Evolutionary conservation across 2,888 invertebrate species (phyloP).

Genomic region (Parascotia fuliginaria): DNA sequence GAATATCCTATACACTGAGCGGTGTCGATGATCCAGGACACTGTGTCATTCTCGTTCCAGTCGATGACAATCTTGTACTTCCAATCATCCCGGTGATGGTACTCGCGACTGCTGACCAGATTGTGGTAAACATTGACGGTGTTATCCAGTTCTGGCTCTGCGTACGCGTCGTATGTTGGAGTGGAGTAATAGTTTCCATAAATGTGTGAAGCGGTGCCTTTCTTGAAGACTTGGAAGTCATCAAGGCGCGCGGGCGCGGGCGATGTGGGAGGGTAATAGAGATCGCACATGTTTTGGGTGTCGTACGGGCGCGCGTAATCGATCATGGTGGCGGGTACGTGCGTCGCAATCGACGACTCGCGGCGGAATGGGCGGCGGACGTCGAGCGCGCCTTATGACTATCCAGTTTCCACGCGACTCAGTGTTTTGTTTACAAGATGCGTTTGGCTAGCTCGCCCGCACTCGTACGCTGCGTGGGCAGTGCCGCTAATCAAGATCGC

Average conservation of each 20-base stretch:
- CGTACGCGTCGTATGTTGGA: constrained; percentile 67
- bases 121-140: constrained; percentile 74
- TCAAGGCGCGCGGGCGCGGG: constrained; percentile 77
- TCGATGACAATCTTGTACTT: constrained; percentile 79
- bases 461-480: constrained; percentile 30
- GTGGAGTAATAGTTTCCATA: constrained; percentile 74
- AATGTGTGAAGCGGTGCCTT: constrained; percentile 68
- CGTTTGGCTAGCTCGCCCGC: constrained; percentile 33
- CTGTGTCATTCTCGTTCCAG: constrained; percentile 86
- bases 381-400: constrained; percentile 56
- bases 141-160: constrained; percentile 70
- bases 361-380: constrained; percentile 61
- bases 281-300: constrained; percentile 73
- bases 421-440: constrained; percentile 72
- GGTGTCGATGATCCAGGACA: constrained; percentile 82
- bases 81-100: constrained; percentile 79
- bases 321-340: constrained; percentile 69
- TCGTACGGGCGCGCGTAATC: constrained; percentile 81
- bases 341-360: constrained; percentile 60
- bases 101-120: constrained; percentile 69
- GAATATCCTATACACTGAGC: constrained; percentile 65
- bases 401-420: constrained; percentile 60
- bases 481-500: constrained; percentile 37
- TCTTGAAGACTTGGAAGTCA: constrained; percentile 80
- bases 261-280: constrained; percentile 65